A percentile compares a stretch with the other conserved stretches of the same genome.
These are phyloP conservation scores for Arnoldichthys spilopterus DNA, from an alignment of 2,797 vertebrate genomes.

Conservation along the genomic window DNA sequence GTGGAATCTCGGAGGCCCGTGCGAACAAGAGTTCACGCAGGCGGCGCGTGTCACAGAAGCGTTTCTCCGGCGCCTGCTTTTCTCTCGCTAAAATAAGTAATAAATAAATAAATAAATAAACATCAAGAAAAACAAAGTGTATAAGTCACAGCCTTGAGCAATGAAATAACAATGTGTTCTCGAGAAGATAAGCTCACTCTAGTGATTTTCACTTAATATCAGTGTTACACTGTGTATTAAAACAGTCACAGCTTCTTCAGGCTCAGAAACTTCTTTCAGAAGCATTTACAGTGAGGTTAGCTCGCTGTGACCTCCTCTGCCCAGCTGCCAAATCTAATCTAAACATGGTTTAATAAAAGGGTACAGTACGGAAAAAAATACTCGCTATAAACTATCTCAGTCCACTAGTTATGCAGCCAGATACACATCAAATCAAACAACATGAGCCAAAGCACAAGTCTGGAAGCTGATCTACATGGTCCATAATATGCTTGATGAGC, in stretches of 20 bases:
- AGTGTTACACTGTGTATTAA: slow-evolving; percentile 15
- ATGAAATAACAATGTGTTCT: slow-evolving; percentile 46
- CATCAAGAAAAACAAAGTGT: slow-evolving; percentile 26
- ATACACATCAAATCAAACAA: not conserved
- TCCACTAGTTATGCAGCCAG: not conserved
- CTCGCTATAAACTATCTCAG: not conserved
- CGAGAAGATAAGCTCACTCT: slow-evolving; percentile 27
- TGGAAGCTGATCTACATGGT: not conserved
- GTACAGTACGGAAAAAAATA: not conserved
- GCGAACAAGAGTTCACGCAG: slow-evolving; percentile 11
- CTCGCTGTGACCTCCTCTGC: not conserved
- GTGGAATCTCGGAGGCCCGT: slow-evolving; percentile 4
- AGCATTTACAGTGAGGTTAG: slow-evolving; percentile 11
- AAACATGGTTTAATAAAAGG: slow-evolving; percentile 7
- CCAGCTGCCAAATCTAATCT: slow-evolving; percentile 18
- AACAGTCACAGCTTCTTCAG: not conserved
- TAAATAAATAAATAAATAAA: slow-evolving; percentile 2
- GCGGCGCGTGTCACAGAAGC: slow-evolving; percentile 24
- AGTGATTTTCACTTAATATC: slow-evolving; percentile 31
- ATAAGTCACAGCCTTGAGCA: slow-evolving; percentile 34
- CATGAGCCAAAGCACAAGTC: not conserved
- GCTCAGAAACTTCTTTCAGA: slow-evolving; percentile 18
- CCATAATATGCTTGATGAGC: too few relatives aligned
- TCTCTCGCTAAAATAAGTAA: slow-evolving; percentile 26
- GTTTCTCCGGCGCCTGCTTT: slow-evolving; percentile 13